Conservation (phyloP, 2,888 invertebrate species). For the Linyphia triangularis region DNA sequence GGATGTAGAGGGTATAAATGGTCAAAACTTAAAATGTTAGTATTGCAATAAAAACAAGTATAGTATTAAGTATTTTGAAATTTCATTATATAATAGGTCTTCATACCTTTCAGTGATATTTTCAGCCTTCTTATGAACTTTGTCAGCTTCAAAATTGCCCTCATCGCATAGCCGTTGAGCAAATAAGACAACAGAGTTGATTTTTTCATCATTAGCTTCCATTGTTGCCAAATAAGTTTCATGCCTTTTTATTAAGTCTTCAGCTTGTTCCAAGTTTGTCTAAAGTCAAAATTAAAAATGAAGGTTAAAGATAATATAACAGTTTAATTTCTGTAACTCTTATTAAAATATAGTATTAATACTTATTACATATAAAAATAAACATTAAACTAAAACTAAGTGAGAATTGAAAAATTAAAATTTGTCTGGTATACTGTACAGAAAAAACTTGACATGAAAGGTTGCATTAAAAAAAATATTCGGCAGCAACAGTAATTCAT, state of each 20-base stretch:
- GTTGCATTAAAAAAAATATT: too few species aligned
- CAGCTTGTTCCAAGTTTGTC: slow-evolving; percentile 95
- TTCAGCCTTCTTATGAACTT: slow-evolving; percentile 97
- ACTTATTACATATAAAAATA: neutral
- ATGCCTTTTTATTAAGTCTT: slow-evolving; percentile 97
- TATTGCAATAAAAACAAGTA: too few species aligned
- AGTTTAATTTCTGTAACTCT: neutral
- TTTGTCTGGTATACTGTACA: too few species aligned
- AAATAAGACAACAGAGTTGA: slow-evolving; percentile 96
- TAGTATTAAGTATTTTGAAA: too few species aligned
- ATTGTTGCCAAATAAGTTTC: slow-evolving; percentile 99
- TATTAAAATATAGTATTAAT: neutral
- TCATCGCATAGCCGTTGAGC: slow-evolving; percentile 94
- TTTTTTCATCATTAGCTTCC: slow-evolving; percentile 99
- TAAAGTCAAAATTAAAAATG: slow-evolving; percentile 77
- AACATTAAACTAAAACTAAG: too few species aligned
- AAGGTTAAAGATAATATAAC: neutral
- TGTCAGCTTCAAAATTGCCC: slow-evolving; percentile 97
- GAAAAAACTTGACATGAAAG: too few species aligned
- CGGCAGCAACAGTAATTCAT: too few species aligned
- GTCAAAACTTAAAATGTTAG: too few species aligned
- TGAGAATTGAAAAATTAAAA: too few species aligned
- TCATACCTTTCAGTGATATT: slow-evolving; percentile 89
- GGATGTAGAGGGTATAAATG: too few species aligned
- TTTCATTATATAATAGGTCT: too few species aligned